phyloP scores from a whole-genome alignment of 2,888 invertebrate genomes.

The Neuroscelio doddi region DNA sequence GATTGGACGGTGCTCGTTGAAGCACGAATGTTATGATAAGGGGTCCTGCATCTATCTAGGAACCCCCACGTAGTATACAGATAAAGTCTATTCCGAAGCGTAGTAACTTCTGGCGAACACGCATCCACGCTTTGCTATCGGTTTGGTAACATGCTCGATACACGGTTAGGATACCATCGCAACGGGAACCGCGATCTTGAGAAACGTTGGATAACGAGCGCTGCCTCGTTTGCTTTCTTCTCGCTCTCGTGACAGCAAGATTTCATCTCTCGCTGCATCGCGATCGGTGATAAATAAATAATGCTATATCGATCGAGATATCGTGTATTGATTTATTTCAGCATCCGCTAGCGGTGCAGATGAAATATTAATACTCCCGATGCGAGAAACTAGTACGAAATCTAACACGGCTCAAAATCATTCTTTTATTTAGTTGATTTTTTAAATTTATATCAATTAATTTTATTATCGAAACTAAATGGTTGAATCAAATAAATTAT shows the following conservation, averaged over 20 bases:
- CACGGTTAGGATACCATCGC: slow-evolving; percentile 35
- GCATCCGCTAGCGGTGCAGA: slow-evolving; percentile 18
- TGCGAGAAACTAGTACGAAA: too few relatives aligned
- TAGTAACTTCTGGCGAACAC: slow-evolving; percentile 40
- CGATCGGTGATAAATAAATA: slow-evolving; percentile 31
- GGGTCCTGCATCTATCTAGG: slow-evolving; percentile 35
- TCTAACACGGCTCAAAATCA: too few relatives aligned
- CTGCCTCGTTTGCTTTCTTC: slow-evolving; percentile 35
- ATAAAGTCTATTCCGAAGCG: slow-evolving; percentile 38
- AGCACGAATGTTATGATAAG: slow-evolving; percentile 57
- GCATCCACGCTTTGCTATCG: slow-evolving; percentile 26
- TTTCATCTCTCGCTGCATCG: slow-evolving; percentile 27
- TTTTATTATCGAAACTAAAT: too few relatives aligned
- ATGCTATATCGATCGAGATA: slow-evolving; percentile 24
- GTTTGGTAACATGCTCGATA: slow-evolving; percentile 35
- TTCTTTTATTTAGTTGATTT: too few relatives aligned
- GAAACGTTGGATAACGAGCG: slow-evolving; percentile 45
- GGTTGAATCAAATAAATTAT: too few relatives aligned
- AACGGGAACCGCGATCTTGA: slow-evolving; percentile 50
- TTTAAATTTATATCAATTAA: too few relatives aligned
- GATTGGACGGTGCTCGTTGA: slow-evolving; percentile 47
- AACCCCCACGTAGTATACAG: slow-evolving; percentile 45
- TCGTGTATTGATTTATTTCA: slow-evolving; percentile 27
- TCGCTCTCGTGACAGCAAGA: slow-evolving; percentile 36
- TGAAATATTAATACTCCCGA: slow-evolving; percentile 19